These are phyloP conservation scores for Ambastaia sidthimunki DNA, from an alignment of 2,797 vertebrate genomes.

Conservation along the genomic window DNA sequence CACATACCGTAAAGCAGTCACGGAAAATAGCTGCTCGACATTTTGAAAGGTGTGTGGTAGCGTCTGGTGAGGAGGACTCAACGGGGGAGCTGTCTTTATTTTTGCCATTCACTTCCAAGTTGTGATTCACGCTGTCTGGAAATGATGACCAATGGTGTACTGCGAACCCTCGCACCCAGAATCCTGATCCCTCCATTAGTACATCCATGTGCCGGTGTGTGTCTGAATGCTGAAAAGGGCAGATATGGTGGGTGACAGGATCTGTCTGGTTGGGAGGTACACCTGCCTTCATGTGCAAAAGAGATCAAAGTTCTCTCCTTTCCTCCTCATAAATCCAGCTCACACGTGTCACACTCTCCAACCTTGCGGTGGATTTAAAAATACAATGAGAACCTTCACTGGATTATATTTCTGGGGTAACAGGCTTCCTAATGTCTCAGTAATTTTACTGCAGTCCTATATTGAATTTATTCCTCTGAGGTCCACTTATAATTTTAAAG, in stretches of 20 bases:
- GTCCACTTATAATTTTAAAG: not conserved
- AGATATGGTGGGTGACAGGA: constrained; percentile 59
- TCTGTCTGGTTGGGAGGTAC: constrained; percentile 60
- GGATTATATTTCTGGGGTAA: constrained; percentile 19
- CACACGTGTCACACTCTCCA: constrained; percentile 51
- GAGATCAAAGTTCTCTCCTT: constrained; percentile 62
- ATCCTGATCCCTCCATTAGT: constrained; percentile 41
- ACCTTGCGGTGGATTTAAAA: constrained; percentile 43
- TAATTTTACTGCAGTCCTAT: not conserved
- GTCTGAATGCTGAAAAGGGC: constrained; percentile 36
- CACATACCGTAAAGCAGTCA: constrained; percentile 34
- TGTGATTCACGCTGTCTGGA: constrained; percentile 34
- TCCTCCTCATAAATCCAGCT: constrained; percentile 53
- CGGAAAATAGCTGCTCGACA: constrained; percentile 11
- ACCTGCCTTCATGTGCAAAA: constrained; percentile 54
- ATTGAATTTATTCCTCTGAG: not conserved
- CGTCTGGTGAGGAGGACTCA: constrained; percentile 1
- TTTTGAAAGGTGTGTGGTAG: constrained; percentile 31
- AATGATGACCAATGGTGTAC: constrained; percentile 27
- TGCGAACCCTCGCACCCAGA: constrained; percentile 25
- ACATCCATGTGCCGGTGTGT: constrained; percentile 13
- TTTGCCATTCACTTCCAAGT: constrained; percentile 20
- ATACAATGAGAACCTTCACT: constrained; percentile 51
- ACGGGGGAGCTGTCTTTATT: constrained; percentile 39
- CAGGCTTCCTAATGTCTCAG: not conserved